These are phyloP conservation scores for Leptoclinus maculatus DNA, from an alignment of 2,797 vertebrate species.

Conservation along the genomic window DNA sequence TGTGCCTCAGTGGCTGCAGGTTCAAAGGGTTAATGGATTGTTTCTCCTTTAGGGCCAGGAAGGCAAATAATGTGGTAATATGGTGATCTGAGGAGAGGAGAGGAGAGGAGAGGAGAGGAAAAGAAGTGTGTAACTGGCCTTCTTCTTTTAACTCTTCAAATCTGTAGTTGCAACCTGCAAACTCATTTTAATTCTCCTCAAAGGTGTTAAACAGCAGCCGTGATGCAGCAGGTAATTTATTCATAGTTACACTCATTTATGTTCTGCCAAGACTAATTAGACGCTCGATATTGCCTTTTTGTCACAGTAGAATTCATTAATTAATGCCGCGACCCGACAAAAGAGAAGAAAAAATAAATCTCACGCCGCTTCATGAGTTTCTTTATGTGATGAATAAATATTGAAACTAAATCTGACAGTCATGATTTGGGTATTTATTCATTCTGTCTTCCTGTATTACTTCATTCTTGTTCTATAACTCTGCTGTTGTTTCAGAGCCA, in stretches of 20 bases:
- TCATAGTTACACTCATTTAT: conserved; percentile 36
- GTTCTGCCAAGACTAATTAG: conserved; percentile 54
- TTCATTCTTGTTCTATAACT: too few relatives aligned
- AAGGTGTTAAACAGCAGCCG: not conserved
- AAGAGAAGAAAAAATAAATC: not conserved
- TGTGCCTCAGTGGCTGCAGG: conserved; percentile 37
- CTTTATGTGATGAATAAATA: conserved; percentile 31
- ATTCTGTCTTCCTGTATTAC: not conserved
- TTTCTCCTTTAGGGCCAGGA: conserved; percentile 34
- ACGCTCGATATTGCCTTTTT: conserved; percentile 60
- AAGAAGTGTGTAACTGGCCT: too few relatives aligned
- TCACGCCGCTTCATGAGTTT: conserved; percentile 20
- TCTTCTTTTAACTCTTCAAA: not conserved
- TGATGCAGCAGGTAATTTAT: conserved; percentile 30
- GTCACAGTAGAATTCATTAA: conserved; percentile 51
- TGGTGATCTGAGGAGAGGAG: not conserved
- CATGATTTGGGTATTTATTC: not conserved
- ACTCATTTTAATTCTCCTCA: conserved; percentile 22
- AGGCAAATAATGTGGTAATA: not conserved
- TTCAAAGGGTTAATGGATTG: conserved; percentile 54
- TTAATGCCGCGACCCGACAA: conserved; percentile 39
- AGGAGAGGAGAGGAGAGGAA: too few relatives aligned
- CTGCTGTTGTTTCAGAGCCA: too few relatives aligned
- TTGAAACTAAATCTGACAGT: conserved; percentile 12
- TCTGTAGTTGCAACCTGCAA: conserved; percentile 8